Percentiles rank a stretch among this genome's conserved stretches.
Evolutionary conservation across 2,797 vertebrate genomes (phyloP).

Genomic region (Anas flavirostris): DNA sequence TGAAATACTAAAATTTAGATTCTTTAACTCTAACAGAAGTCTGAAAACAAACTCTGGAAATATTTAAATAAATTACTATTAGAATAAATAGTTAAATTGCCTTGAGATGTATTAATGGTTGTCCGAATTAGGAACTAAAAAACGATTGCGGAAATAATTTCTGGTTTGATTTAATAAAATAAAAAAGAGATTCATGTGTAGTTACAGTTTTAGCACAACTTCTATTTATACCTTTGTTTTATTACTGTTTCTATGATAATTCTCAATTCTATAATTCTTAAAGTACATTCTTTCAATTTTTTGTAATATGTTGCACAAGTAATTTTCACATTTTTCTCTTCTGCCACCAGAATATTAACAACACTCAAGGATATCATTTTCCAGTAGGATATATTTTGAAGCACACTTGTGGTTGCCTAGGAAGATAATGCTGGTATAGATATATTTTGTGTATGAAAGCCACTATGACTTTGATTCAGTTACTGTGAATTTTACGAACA

Average conservation of each 20-base stretch:
- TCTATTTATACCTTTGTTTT: background rate
- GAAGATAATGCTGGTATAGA: background rate
- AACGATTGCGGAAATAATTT: background rate
- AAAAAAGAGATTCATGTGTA: background rate
- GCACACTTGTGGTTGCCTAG: background rate
- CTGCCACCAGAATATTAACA: background rate
- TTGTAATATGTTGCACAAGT: background rate
- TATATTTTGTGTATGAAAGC: background rate
- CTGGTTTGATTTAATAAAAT: background rate
- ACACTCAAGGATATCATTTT: background rate
- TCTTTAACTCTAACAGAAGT: background rate
- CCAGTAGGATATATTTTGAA: background rate
- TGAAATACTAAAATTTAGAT: accelerated
- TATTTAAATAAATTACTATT: background rate
- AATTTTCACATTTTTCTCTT: background rate
- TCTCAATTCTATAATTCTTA: background rate
- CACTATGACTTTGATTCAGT: background rate
- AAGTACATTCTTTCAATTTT: background rate
- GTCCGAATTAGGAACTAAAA: background rate
- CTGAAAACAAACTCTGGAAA: background rate
- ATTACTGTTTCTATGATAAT: background rate
- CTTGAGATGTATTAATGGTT: background rate
- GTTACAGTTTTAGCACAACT: background rate
- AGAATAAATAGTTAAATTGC: background rate
- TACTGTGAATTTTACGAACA: background rate